Conservation (phyloP, 2,113 vertebrate species). For the Cranoglanis bouderius region DNA sequence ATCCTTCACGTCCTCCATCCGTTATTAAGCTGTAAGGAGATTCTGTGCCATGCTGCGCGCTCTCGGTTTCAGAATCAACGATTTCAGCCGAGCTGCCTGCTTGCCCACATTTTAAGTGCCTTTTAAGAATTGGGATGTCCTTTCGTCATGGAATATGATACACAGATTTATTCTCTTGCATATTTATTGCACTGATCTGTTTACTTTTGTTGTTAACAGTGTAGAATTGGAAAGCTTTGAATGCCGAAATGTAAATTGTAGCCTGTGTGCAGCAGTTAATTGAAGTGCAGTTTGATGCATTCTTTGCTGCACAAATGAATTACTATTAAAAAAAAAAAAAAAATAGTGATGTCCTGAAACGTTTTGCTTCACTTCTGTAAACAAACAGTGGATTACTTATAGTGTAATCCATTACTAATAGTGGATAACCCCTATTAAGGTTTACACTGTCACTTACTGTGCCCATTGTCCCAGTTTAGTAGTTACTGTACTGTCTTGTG, state of each 20-base stretch:
- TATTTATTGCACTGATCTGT: background rate
- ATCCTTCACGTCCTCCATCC: background rate
- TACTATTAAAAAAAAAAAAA: background rate
- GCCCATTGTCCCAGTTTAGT: too few species aligned
- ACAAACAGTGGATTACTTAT: background rate
- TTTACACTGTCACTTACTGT: too few species aligned
- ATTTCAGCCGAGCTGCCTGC: background rate
- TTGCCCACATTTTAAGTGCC: background rate
- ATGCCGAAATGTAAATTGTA: background rate
- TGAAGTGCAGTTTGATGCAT: background rate
- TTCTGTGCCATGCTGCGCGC: background rate
- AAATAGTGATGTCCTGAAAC: background rate
- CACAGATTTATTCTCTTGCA: background rate
- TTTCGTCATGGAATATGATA: background rate
- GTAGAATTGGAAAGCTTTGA: background rate
- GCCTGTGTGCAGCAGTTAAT: background rate
- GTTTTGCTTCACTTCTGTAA: background rate
- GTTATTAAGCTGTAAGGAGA: background rate
- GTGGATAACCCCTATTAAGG: too few species aligned
- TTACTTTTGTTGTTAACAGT: background rate
- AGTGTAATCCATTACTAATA: too few species aligned
- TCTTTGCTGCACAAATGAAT: background rate
- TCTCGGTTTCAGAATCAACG: background rate
- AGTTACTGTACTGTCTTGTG: too few species aligned
- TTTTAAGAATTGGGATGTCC: too few species aligned